These are phyloP conservation scores for Ellobius talpinus DNA, from an alignment of 2,113 vertebrate species.

Conservation along the genomic window DNA sequence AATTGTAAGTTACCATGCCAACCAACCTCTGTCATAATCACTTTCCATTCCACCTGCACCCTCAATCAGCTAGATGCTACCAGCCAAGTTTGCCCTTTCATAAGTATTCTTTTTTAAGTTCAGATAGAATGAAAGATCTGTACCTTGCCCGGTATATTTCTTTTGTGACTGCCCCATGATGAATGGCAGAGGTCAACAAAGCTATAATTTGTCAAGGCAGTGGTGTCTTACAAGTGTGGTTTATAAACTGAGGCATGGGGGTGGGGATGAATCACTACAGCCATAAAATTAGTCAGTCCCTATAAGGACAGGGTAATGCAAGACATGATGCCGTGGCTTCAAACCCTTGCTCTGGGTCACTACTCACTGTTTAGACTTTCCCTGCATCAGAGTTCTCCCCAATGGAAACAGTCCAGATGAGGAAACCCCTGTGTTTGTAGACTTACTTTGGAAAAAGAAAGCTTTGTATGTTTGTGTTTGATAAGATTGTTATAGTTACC, in stretches of 20 bases:
- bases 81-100: neutral
- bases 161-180: neutral
- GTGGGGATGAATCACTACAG: neutral
- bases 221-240: neutral
- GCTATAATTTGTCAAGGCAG: neutral
- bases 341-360: neutral
- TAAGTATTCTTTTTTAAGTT: neutral
- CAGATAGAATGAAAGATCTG: neutral
- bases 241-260: conserved; percentile 51
- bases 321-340: neutral
- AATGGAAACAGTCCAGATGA: conserved; percentile 54
- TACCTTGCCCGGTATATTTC: neutral
- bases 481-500: conserved; percentile 72
- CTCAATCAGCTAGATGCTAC: neutral
- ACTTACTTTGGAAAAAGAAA: conserved; percentile 52
- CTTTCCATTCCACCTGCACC: neutral
- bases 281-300: conserved; percentile 26
- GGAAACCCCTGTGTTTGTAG: conserved; percentile 53
- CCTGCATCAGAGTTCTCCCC: neutral
- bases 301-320: conserved; percentile 3
- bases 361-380: conserved; percentile 53
- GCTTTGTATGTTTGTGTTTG: conserved; percentile 65
- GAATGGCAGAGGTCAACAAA: conserved; percentile 18
- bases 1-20: neutral
- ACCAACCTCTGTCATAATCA: neutral